Percentiles rank a stretch among this genome's conserved stretches.
These are phyloP conservation scores for Delphinapterus leucas DNA, from an alignment of 2,113 vertebrate genomes.

Conservation along the genomic window DNA sequence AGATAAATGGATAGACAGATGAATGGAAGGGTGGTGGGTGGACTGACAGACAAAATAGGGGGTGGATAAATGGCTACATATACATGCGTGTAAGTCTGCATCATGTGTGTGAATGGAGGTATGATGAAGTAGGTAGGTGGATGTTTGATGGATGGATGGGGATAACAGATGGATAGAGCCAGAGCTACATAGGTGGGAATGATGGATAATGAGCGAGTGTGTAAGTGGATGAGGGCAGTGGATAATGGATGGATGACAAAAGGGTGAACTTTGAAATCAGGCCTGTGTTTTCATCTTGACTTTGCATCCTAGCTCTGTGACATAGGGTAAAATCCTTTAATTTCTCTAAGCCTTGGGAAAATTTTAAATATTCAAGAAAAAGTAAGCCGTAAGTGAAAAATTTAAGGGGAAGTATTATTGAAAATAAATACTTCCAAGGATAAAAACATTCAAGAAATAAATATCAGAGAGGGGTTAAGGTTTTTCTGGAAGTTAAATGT, in stretches of 20 bases:
- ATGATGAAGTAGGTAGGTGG: not conserved
- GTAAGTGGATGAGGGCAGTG: not conserved
- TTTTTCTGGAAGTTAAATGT: slow-evolving; percentile 26
- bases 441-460: not conserved
- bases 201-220: not conserved
- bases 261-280: not conserved
- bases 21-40: not conserved
- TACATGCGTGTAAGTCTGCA: not conserved
- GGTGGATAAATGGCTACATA: not conserved
- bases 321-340: not conserved
- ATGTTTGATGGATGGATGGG: not conserved
- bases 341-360: not conserved
- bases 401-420: not conserved
- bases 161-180: not conserved
- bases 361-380: not conserved
- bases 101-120: not conserved
- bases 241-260: not conserved
- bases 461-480: not conserved
- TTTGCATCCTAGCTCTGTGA: not conserved
- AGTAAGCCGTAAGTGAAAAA: not conserved
- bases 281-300: not conserved
- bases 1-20: not conserved
- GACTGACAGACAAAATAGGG: not conserved
- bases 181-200: not conserved
- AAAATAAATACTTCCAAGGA: not conserved